phyloP scores from a whole-genome alignment of 2,113 vertebrate species.

The Orthonyx spaldingii region DNA sequence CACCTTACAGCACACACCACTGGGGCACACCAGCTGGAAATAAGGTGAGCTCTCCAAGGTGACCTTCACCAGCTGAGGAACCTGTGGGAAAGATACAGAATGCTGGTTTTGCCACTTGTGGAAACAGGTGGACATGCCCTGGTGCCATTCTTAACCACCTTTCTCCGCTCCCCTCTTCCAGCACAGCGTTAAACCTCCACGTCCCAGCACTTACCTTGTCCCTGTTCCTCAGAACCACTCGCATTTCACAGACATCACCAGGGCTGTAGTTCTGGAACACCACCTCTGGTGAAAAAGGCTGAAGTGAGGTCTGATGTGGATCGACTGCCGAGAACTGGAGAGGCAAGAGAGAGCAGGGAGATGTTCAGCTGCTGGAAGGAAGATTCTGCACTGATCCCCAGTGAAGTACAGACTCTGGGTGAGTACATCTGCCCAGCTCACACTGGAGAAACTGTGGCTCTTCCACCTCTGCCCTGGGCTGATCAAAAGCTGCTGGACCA shows the following conservation, averaged over 20 bases:
- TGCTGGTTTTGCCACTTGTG: neutral
- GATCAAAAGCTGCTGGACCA: neutral
- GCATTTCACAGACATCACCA: conserved; percentile 75
- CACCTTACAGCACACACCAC: neutral
- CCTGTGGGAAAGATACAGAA: neutral
- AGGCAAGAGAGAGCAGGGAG: neutral
- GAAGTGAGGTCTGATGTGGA: conserved; percentile 78
- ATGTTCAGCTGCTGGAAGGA: neutral
- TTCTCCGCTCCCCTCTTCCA: neutral
- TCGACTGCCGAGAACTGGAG: conserved; percentile 74
- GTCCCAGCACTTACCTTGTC: conserved; percentile 71
- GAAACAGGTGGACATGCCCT: too few relatives aligned
- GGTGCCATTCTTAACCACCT: neutral
- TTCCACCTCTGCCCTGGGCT: neutral
- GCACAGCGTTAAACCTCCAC: accelerated
- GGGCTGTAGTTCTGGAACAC: conserved; percentile 83
- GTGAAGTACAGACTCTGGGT: neutral
- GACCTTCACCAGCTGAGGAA: neutral
- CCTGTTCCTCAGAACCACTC: conserved; percentile 79
- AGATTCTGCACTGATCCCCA: neutral
- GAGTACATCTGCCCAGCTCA: neutral
- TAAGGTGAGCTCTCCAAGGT: neutral
- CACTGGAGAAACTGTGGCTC: neutral
- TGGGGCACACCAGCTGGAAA: neutral
- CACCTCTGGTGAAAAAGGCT: conserved; percentile 83